phyloP scores from a whole-genome alignment of 2,888 invertebrate species.

The Ischnus inquisitorius region DNA sequence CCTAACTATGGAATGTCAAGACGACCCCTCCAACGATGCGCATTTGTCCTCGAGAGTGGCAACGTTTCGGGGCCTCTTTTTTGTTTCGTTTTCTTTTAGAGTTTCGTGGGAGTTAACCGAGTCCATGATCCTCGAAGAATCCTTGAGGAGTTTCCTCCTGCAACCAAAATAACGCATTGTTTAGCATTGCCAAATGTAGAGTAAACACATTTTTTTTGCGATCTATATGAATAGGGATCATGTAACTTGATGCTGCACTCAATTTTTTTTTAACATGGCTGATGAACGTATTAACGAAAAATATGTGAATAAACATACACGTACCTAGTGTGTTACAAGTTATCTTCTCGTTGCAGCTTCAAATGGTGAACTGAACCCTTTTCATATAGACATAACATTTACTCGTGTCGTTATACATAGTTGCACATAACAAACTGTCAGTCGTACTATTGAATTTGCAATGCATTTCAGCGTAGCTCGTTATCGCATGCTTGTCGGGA shows the following conservation, averaged over 20 bases:
- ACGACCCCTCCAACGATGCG: conserved; percentile 60
- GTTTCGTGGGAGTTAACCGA: conserved; percentile 84
- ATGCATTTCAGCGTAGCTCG: conserved; percentile 32
- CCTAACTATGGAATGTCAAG: conserved; percentile 55
- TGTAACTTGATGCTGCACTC: conserved; percentile 82
- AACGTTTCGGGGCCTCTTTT: conserved; percentile 6
- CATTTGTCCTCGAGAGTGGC: conserved; percentile 43
- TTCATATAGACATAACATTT: conserved; percentile 79
- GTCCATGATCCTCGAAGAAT: conserved; percentile 99
- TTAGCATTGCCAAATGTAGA: conserved; percentile 24
- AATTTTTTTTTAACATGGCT: conserved; percentile 62
- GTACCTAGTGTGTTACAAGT: conserved; percentile 84
- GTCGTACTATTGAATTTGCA: conserved; percentile 21
- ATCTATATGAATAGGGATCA: conserved; percentile 84
- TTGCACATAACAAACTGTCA: conserved; percentile 35
- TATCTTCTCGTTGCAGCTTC: conserved; percentile 85
- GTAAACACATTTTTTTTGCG: not conserved
- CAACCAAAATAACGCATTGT: conserved; percentile 86
- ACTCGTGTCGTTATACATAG: conserved; percentile 49
- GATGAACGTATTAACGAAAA: conserved; percentile 51
- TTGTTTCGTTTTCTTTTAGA: not conserved
- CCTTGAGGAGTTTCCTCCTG: conserved; percentile 99
- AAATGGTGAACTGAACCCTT: conserved; percentile 85
- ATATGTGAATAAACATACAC: conserved; percentile 82
- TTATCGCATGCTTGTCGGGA: conserved; percentile 40